Base-by-base conservation (phyloP, 2,888 invertebrate species). In the Pedicia rivosa region DNA sequence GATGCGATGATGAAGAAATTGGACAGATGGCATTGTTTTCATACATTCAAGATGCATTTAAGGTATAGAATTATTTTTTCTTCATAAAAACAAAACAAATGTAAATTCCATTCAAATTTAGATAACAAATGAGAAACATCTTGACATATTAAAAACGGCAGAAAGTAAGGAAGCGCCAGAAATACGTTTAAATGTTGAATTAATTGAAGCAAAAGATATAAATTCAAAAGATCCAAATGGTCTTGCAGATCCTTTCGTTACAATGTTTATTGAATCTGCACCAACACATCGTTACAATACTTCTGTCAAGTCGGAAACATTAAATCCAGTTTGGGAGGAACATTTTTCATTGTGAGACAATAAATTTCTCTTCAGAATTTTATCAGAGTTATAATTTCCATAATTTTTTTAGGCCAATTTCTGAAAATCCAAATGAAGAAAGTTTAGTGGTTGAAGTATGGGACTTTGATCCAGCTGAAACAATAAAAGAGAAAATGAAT, bases 281-380 rank as follows among this genome's bases (percentile, higher is more conserved):
- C 71, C 77, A 3, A 70, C 80, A 2, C 78, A 79, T 50, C 71
- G 83, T 42, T 86, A 83, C 52, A 87, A 84, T 48, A 91, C 95
- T 2, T 86, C 88, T 1, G 94, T 97, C 14, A 92, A 92, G 61
- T 70, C 79, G 10, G 74, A 73, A 47, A 94, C 94, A 1, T 67
- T 98, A 20, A 81, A 81, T 59, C 97, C 97, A 0, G 62, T 74
- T 12, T 97, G 97, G 97, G 92, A 94, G 58, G 97, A 97, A 64
- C 88, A 90, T 63, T 97, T 97, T 62, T 84, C 90, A 53, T 70
- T 97, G 90, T n/a, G n/a, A n/a, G n/a, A n/a, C n/a, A n/a, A 90
- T 66, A 78, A 84, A 70, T 42, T 37, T 15, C 17, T 25, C 25
- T 33, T 25, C 17, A 17, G 26, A 15, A 26, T 6, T 30, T 28